These are phyloP conservation scores for Etia nguti DNA, from an alignment of 2,113 vertebrate species.

Conservation along the genomic window DNA sequence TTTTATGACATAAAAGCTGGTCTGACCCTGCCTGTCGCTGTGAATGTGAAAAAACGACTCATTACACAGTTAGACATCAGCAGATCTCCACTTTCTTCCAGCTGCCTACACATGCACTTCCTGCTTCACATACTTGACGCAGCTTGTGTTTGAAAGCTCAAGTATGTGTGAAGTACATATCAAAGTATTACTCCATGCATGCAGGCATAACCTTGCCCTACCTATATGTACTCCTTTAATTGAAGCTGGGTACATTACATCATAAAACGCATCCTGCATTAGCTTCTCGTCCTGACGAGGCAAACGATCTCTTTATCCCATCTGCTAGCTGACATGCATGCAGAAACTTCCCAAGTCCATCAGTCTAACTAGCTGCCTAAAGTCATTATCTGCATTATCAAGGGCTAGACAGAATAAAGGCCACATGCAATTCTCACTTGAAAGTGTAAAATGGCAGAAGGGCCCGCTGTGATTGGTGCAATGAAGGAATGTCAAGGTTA, in stretches of 20 bases:
- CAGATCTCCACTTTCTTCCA: neutral
- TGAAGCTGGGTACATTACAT: neutral
- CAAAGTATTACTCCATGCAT: neutral
- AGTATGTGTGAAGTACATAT: neutral
- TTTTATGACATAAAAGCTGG: neutral
- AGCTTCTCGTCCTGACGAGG: neutral
- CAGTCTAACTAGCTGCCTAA: constrained; percentile 40
- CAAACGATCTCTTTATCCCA: constrained; percentile 31
- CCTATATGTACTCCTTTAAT: neutral
- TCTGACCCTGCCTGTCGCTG: constrained; percentile 8
- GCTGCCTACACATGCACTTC: neutral
- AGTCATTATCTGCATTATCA: constrained; percentile 66
- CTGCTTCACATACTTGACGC: neutral
- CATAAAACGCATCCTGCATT: neutral
- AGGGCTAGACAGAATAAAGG: constrained; percentile 53
- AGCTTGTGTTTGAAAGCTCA: neutral
- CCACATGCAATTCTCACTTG: constrained; percentile 50
- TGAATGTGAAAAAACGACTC: neutral
- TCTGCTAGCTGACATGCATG: constrained; percentile 44
- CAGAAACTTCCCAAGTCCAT: constrained; percentile 12
- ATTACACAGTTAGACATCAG: constrained; percentile 22
- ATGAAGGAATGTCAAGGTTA: constrained; percentile 12
- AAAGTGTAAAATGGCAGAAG: constrained; percentile 27
- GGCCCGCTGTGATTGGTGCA: neutral
- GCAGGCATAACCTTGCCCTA: neutral